Evolutionary conservation across 2,113 vertebrate genomes (phyloP).

Genomic region (Bambusicola thoracicus): DNA sequence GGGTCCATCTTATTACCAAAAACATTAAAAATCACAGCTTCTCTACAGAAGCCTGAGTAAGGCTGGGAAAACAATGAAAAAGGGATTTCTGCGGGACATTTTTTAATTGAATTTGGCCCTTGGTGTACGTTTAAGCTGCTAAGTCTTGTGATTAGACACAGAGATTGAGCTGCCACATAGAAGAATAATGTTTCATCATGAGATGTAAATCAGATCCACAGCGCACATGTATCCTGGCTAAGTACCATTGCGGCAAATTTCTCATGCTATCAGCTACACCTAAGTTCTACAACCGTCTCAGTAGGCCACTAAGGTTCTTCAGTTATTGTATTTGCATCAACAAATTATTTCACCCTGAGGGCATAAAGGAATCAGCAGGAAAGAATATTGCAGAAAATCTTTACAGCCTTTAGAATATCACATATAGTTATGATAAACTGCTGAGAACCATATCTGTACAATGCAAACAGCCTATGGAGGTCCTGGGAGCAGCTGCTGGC

Average conservation of each 20-base stretch:
- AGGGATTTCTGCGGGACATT: constrained; percentile 30
- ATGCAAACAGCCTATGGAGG: background rate
- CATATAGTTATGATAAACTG: rapidly evolving
- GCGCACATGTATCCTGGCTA: background rate
- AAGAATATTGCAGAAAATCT: background rate
- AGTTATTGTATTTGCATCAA: background rate
- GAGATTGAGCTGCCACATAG: constrained; percentile 12
- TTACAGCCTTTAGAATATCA: background rate
- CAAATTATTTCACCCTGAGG: background rate
- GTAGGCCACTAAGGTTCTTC: background rate
- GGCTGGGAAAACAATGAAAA: background rate
- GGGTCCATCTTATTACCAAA: background rate
- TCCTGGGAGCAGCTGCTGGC: background rate
- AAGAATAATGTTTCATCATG: background rate
- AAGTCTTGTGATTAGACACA: constrained; percentile 51
- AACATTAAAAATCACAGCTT: background rate
- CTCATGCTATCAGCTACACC: background rate
- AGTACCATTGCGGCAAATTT: background rate
- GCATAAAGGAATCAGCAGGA: background rate
- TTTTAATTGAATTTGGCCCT: constrained; percentile 65
- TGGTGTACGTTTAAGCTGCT: constrained; percentile 43
- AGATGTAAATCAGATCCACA: constrained; percentile 22
- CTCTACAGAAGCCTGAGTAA: background rate
- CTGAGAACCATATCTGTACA: background rate
- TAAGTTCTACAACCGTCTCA: background rate